A percentile compares a stretch with the other conserved stretches of the same genome.
These are phyloP conservation scores for Burhinus bistriatus DNA, from an alignment of 2,113 vertebrate species.

Conservation along the genomic window DNA sequence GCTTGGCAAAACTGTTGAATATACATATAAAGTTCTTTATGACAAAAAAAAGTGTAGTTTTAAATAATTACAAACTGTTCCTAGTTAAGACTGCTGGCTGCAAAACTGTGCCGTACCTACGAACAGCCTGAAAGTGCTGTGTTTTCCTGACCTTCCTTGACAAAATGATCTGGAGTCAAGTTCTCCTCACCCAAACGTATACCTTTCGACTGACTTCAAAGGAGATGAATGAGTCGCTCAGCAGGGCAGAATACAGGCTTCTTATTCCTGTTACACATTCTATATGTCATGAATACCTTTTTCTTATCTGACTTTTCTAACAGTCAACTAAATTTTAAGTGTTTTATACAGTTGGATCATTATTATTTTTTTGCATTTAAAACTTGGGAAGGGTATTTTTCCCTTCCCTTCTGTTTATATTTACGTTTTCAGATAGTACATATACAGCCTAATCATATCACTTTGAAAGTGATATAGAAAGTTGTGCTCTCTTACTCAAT, in stretches of 20 bases:
- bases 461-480: constrained; percentile 73
- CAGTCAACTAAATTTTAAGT: neutral
- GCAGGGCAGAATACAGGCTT: neutral
- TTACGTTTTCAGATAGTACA: constrained; percentile 37
- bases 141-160: neutral
- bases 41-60: neutral
- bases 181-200: neutral
- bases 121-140: neutral
- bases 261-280: neutral
- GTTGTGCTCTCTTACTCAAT: constrained; percentile 70
- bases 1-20: neutral
- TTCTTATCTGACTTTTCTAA: constrained; percentile 5
- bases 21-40: neutral
- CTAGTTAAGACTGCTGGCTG: neutral
- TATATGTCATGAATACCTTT: neutral
- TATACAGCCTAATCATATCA: constrained; percentile 36
- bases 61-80: neutral
- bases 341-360: neutral
- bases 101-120: neutral
- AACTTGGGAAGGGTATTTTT: constrained; percentile 25
- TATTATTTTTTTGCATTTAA: neutral
- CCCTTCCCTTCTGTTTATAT: constrained; percentile 26
- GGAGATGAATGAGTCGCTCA: neutral
- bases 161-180: neutral
- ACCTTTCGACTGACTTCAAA: constrained; percentile 32